Percentiles rank a stretch among this genome's conserved stretches.
phyloP scores from a whole-genome alignment of 23 tunicate species.

The Diplosoma virens region DNA sequence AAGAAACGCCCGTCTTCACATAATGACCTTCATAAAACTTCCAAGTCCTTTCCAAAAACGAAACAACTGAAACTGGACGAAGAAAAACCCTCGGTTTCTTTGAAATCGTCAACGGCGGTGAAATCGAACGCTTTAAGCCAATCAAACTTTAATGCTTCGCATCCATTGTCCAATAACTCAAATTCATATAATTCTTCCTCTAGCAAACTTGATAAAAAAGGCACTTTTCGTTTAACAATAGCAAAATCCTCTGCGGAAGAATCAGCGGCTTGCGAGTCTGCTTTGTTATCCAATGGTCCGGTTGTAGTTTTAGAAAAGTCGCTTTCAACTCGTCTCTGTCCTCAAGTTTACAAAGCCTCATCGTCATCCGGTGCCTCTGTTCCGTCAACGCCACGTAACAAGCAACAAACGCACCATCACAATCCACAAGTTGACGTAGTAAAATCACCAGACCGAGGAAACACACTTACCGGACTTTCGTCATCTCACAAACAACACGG shows the following conservation, averaged over 20 bases:
- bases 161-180: neutral
- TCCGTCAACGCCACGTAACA: neutral
- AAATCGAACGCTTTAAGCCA: neutral
- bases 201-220: neutral
- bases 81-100: neutral
- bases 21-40: neutral
- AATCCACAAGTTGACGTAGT: constrained; percentile 34
- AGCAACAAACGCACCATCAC: constrained; percentile 30
- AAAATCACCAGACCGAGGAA: constrained; percentile 34
- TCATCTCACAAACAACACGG: too few species aligned
- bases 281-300: neutral
- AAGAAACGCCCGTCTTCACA: neutral
- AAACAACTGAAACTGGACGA: neutral
- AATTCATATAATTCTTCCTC: neutral
- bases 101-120: neutral
- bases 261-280: neutral
- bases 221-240: neutral
- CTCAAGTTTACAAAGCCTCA: neutral
- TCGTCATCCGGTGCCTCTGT: neutral
- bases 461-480: too few species aligned
- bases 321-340: too few species aligned
- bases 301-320: constrained; percentile 40
- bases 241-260: neutral
- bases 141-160: neutral
- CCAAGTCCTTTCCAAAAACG: constrained; percentile 14